Evolutionary conservation across 1,140 invertebrate species (phyloP).

Genomic region (Sarcophaga bullata): DNA sequence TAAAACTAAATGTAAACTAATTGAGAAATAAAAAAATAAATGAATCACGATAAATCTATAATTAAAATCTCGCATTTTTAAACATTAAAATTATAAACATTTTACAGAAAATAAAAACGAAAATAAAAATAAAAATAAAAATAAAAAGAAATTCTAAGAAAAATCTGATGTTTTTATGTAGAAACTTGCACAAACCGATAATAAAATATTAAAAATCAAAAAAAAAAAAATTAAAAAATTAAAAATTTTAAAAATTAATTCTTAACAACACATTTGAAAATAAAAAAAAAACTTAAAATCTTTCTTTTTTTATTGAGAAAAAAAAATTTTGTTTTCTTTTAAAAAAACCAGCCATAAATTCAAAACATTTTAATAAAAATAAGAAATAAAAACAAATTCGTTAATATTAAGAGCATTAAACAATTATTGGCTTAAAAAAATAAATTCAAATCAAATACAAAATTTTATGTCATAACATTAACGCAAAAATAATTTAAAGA

Average conservation of each 20-base stretch:
- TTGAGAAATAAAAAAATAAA: not conserved
- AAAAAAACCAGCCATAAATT: slow-evolving; percentile 7
- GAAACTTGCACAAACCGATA: slow-evolving; percentile 12
- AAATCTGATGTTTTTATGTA: not conserved
- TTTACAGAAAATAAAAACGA: not conserved
- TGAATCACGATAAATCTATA: not conserved
- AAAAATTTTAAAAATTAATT: not conserved
- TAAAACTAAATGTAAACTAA: slow-evolving; percentile 42
- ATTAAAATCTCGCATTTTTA: slow-evolving; percentile 28
- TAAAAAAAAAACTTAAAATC: not conserved
- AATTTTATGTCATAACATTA: slow-evolving; percentile 1
- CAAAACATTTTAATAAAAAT: not conserved
- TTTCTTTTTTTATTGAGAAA: not conserved
- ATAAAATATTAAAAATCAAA: slow-evolving; percentile 10
- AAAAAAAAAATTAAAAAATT: not conserved
- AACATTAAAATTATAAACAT: not conserved
- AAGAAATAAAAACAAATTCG: not conserved
- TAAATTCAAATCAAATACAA: not conserved
- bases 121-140: not conserved
- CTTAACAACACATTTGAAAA: slow-evolving; percentile 21
- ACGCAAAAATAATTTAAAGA: not conserved
- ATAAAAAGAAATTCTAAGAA: not conserved
- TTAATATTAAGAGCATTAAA: not conserved
- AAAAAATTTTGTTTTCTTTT: not conserved
- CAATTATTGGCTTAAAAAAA: not conserved